Evolutionary conservation across 2,888 invertebrate species (phyloP).

Genomic region (Branchipolynoe longqiensis): DNA sequence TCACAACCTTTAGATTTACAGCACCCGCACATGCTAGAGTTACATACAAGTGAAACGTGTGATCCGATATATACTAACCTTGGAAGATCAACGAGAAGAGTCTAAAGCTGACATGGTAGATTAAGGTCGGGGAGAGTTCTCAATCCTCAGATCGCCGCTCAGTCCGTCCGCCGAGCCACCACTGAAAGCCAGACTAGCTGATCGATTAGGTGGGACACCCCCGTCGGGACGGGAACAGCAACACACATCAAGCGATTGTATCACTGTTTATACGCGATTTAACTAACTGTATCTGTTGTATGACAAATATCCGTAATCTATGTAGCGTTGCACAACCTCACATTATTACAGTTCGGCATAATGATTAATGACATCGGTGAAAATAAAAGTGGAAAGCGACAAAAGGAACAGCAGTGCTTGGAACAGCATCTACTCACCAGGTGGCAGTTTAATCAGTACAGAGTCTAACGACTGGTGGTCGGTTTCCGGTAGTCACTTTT

Average conservation of each 20-base stretch:
- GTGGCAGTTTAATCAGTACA: background rate
- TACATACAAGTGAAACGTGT: background rate
- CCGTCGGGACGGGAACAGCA: background rate
- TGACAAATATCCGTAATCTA: background rate
- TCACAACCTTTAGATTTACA: too few relatives aligned
- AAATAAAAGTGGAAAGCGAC: background rate
- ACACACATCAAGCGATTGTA: too few relatives aligned
- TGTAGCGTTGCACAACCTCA: background rate
- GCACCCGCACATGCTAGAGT: too few relatives aligned
- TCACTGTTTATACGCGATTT: background rate
- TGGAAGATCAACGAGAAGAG: background rate
- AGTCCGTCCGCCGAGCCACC: background rate
- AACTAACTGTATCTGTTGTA: too few relatives aligned
- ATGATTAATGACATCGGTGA: background rate
- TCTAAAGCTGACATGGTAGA: background rate
- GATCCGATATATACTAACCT: background rate
- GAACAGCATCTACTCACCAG: background rate
- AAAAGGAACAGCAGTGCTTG: background rate
- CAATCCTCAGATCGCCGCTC: background rate
- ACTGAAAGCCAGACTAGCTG: background rate
- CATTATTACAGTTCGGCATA: background rate
- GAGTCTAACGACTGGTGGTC: too few relatives aligned
- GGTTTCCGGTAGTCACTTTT: too few relatives aligned
- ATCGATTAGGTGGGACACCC: background rate
- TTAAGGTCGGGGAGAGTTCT: too few relatives aligned